phyloP scores from a whole-genome alignment of 2,797 vertebrate species.

The Pteronotus mesoamericanus region DNA sequence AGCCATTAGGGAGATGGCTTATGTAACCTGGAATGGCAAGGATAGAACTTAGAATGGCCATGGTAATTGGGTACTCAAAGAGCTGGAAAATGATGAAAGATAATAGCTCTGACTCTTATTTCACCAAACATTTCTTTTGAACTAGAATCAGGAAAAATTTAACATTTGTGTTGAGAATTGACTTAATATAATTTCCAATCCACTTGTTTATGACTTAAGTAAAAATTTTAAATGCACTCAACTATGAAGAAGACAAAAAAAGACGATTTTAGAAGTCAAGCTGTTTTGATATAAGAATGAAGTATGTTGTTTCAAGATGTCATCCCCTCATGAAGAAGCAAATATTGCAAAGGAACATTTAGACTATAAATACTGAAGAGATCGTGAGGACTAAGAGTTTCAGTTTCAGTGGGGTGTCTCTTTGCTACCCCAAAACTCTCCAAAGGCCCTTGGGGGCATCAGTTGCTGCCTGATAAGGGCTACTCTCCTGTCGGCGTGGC shows the following conservation, averaged over 20 bases:
- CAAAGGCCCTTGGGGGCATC: background rate
- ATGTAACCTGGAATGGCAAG: background rate
- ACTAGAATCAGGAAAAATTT: background rate
- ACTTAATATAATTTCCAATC: background rate
- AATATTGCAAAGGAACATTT: background rate
- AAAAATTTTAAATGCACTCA: background rate
- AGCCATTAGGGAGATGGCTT: background rate
- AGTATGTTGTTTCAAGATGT: background rate
- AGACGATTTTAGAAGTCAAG: background rate
- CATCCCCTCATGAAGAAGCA: background rate
- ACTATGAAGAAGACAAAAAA: background rate
- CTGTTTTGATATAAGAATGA: background rate
- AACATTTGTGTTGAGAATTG: background rate
- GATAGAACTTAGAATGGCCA: background rate
- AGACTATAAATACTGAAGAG: background rate
- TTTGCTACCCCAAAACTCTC: background rate
- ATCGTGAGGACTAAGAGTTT: background rate
- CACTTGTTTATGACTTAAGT: background rate
- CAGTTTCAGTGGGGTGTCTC: background rate
- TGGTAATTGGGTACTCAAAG: background rate
- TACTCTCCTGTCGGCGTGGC: background rate
- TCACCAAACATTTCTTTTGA: background rate
- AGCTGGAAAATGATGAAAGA: background rate
- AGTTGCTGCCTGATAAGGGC: background rate
- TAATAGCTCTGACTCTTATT: background rate